These are phyloP conservation scores for Scaptomyza reducta DNA, from an alignment of 2,888 invertebrate genomes.

Conservation along the genomic window DNA sequence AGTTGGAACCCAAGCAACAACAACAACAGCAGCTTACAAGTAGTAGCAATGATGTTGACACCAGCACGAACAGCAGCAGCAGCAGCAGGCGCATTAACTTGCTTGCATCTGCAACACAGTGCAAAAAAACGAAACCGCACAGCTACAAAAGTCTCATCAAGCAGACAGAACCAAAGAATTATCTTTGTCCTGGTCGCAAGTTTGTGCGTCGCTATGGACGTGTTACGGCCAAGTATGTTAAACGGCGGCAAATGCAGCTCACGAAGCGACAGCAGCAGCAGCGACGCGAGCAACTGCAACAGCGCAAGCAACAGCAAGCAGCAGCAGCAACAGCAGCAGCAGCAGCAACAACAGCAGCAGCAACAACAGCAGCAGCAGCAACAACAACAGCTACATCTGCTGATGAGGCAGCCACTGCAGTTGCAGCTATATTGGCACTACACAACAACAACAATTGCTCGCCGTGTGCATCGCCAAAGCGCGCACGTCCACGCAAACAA, in stretches of 20 bases:
- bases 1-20: neutral
- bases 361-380: conserved; percentile 4
- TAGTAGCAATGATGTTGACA: conserved; percentile 4
- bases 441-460: conserved; percentile 31
- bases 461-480: conserved; percentile 73
- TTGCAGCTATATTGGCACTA: conserved; percentile 10
- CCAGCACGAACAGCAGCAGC: conserved; percentile 3
- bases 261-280: conserved; percentile 81
- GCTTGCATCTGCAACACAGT: conserved; percentile 64
- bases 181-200: conserved; percentile 82
- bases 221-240: conserved; percentile 68
- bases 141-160: conserved; percentile 84
- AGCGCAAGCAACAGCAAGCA: conserved; percentile 63
- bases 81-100: conserved; percentile 77
- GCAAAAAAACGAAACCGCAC: conserved; percentile 82
- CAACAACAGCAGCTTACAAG: conserved; percentile 6
- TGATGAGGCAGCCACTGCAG: conserved; percentile 1
- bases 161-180: conserved; percentile 83
- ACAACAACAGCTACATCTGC: conserved; percentile 3
- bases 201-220: conserved; percentile 80
- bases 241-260: conserved; percentile 80
- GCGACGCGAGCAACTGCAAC: conserved; percentile 68
- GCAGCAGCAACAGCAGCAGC: conserved; percentile 35
- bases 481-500: conserved; percentile 66
- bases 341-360: conserved; percentile 18